A percentile compares a stretch with the other conserved stretches of the same genome.
phyloP scores from a whole-genome alignment of 2,113 vertebrate genomes.

The Ceratotherium simum region DNA sequence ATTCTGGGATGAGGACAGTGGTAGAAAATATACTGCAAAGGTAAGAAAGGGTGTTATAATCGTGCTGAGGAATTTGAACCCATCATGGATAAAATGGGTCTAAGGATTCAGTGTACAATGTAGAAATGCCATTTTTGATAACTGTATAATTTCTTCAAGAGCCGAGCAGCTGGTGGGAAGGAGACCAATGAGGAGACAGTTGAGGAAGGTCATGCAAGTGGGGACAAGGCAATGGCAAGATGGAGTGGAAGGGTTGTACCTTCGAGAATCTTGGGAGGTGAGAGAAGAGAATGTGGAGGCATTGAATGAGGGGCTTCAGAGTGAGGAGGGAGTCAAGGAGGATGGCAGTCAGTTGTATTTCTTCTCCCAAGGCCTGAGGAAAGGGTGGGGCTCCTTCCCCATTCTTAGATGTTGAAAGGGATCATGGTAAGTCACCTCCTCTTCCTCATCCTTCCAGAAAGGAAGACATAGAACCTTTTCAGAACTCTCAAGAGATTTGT shows the following conservation, averaged over 20 bases:
- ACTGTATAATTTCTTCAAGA: not conserved
- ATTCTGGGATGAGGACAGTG: not conserved
- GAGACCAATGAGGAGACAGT: not conserved
- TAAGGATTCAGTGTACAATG: not conserved
- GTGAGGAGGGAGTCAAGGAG: not conserved
- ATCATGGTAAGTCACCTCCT: not conserved
- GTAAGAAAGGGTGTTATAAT: not conserved
- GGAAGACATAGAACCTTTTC: not conserved
- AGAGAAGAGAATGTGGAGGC: not conserved
- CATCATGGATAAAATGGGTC: not conserved
- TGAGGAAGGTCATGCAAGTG: not conserved
- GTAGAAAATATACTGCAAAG: not conserved
- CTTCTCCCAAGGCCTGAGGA: not conserved
- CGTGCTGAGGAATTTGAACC: not conserved
- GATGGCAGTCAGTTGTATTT: not conserved
- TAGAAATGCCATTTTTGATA: not conserved
- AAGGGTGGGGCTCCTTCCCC: not conserved
- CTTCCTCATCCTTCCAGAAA: not conserved
- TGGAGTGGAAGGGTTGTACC: not conserved
- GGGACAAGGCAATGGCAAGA: not conserved
- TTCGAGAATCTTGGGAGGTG: not conserved
- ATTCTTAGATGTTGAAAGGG: not conserved
- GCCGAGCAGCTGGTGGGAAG: not conserved
- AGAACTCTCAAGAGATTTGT: not conserved
- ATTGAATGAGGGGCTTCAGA: not conserved